Evolutionary conservation across 2,888 invertebrate genomes (phyloP).

Genomic region (Anarsia innoxiella): DNA sequence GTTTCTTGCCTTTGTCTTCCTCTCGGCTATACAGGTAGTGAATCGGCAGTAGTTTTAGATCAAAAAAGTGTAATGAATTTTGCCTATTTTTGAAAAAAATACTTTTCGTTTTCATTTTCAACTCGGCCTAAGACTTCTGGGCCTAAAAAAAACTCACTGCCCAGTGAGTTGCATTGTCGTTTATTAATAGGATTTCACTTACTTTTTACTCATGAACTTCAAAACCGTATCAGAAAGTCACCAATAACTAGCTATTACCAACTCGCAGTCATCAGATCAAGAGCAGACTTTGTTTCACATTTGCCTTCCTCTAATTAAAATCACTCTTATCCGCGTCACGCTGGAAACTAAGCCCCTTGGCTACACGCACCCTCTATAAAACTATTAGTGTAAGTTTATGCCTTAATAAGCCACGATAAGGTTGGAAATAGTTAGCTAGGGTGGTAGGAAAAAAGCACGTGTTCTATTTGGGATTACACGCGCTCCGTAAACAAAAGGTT

Average conservation of each 20-base stretch:
- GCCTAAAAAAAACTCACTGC: too few species aligned
- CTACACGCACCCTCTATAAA: slow-evolving; percentile 37
- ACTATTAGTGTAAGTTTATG: slow-evolving; percentile 16
- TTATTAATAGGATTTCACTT: too few species aligned
- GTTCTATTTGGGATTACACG: slow-evolving; percentile 72
- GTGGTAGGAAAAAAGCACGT: slow-evolving; percentile 73
- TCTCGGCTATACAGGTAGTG: too few species aligned
- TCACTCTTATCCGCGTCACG: slow-evolving; percentile 63
- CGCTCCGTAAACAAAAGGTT: slow-evolving; percentile 67
- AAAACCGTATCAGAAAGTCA: slow-evolving; percentile 11
- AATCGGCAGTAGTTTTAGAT: too few species aligned
- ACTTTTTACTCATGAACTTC: background rate
- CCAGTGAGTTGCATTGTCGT: too few species aligned
- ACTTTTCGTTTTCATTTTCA: too few species aligned
- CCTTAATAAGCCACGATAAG: slow-evolving; percentile 14
- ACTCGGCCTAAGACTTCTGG: too few species aligned
- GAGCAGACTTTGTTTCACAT: slow-evolving; percentile 35
- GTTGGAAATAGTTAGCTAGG: too few species aligned
- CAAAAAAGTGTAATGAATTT: too few species aligned
- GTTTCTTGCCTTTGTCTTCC: too few species aligned
- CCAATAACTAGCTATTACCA: too few species aligned
- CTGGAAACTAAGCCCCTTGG: slow-evolving; percentile 61
- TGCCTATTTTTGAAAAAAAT: too few species aligned
- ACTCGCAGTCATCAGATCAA: slow-evolving; percentile 22
- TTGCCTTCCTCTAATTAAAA: slow-evolving; percentile 62